These are phyloP conservation scores for Sphaeridia pumilis DNA, from an alignment of 2,888 invertebrate species.

Conservation along the genomic window DNA sequence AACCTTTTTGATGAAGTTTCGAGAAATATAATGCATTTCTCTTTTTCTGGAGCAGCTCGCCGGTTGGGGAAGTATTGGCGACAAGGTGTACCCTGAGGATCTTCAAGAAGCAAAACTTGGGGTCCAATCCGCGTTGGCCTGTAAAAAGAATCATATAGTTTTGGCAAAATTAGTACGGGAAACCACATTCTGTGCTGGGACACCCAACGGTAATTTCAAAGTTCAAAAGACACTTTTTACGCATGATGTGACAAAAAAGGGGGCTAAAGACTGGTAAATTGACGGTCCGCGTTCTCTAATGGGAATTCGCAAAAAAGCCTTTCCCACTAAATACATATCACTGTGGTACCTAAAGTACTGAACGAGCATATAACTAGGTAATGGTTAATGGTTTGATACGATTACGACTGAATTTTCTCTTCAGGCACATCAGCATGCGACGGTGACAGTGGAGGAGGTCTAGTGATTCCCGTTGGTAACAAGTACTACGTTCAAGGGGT, in stretches of 20 bases:
- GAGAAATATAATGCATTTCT: not conserved
- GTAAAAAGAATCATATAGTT: constrained; percentile 11
- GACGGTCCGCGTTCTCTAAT: too few relatives aligned
- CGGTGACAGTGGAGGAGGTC: constrained; percentile 19
- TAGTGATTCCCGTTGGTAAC: constrained; percentile 12
- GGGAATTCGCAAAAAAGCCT: too few relatives aligned
- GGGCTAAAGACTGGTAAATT: too few relatives aligned
- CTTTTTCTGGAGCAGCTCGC: constrained; percentile 13
- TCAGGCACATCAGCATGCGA: constrained; percentile 19
- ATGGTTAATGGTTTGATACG: not conserved
- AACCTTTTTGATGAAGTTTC: not conserved
- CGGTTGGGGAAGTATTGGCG: constrained; percentile 19
- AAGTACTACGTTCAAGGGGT: constrained; percentile 14
- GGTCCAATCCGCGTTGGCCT: constrained; percentile 8
- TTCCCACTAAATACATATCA: not conserved
- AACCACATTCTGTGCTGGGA: constrained; percentile 20
- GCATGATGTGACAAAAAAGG: too few relatives aligned
- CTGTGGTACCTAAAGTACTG: not conserved
- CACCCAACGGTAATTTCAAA: constrained; percentile 15
- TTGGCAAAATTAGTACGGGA: constrained; percentile 13
- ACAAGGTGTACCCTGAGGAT: constrained; percentile 14
- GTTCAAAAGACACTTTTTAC: too few relatives aligned
- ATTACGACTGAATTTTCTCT: not conserved
- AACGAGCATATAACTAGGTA: not conserved
- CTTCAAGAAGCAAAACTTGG: constrained; percentile 15